phyloP scores from a whole-genome alignment of 2,113 vertebrate genomes.

The Phainopepla nitens region DNA sequence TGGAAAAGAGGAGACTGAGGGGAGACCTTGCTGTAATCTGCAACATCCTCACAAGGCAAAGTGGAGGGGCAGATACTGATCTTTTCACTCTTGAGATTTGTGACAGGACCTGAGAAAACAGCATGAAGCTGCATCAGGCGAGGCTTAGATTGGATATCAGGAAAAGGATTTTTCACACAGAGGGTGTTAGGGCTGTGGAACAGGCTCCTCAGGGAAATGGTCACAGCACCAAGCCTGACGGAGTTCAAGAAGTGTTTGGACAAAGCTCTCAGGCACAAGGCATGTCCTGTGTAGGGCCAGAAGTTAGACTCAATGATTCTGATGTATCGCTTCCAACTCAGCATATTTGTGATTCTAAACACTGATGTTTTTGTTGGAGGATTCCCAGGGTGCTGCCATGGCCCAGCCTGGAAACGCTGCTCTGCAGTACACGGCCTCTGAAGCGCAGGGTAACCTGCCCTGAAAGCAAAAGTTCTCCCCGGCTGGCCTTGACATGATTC shows the following conservation, averaged over 20 bases:
- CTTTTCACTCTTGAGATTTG: not conserved
- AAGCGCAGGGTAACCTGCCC: fast-evolving
- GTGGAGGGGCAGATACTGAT: not conserved
- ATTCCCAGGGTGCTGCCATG: not conserved
- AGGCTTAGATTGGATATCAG: not conserved
- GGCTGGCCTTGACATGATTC: not conserved
- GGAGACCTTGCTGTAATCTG: not conserved
- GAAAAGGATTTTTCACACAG: not conserved
- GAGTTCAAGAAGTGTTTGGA: not conserved
- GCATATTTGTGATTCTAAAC: not conserved
- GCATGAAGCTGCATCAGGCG: not conserved
- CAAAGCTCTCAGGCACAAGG: not conserved
- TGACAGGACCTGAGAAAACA: fast-evolving
- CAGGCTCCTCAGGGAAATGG: not conserved
- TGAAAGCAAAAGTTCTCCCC: not conserved
- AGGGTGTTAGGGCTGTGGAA: not conserved
- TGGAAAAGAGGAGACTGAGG: not conserved
- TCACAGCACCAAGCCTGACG: not conserved
- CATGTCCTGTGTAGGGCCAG: not conserved
- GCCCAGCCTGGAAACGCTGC: not conserved
- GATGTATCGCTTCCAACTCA: not conserved
- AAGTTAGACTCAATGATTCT: fast-evolving
- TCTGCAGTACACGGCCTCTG: fast-evolving
- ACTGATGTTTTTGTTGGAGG: not conserved
- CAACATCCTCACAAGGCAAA: not conserved